A percentile compares a stretch with the other conserved stretches of the same genome.
Evolutionary conservation across 2,113 vertebrate species (phyloP).

Genomic region (Oncorhynchus mykiss): DNA sequence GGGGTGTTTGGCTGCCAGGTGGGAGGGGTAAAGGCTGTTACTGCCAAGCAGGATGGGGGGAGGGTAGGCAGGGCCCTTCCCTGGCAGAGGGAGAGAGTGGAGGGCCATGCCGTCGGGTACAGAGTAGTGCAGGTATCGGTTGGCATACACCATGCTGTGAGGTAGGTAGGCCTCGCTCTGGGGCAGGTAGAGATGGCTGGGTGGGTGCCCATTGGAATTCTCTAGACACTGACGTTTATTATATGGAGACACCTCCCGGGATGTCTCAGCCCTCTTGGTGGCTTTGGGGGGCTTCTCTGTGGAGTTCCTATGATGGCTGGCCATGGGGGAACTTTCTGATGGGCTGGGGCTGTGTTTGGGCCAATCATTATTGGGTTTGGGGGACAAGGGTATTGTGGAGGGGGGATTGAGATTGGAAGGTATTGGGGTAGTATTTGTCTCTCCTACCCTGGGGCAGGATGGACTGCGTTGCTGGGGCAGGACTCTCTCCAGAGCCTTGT

Average conservation of each 20-base stretch:
- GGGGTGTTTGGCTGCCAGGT: constrained; percentile 84
- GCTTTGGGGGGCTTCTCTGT: constrained; percentile 73
- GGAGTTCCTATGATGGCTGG: constrained; percentile 75
- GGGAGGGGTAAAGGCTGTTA: constrained; percentile 86
- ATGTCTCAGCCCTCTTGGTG: constrained; percentile 75
- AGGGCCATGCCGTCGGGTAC: constrained; percentile 86
- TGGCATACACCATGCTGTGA: constrained; percentile 85
- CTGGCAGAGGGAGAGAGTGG: constrained; percentile 83
- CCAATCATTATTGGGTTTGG: constrained; percentile 83
- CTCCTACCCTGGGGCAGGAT: constrained; percentile 88
- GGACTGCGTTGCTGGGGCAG: constrained; percentile 87
- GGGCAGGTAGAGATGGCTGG: constrained; percentile 85
- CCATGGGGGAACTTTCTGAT: constrained; percentile 68
- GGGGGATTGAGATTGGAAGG: constrained; percentile 66
- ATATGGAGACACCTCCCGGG: constrained; percentile 70
- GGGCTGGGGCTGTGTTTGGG: constrained; percentile 75
- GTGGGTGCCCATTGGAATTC: constrained; percentile 72
- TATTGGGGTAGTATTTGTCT: constrained; percentile 70
- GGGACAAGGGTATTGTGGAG: constrained; percentile 76
- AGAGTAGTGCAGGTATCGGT: constrained; percentile 84
- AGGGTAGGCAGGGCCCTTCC: constrained; percentile 88
- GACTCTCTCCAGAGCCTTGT: constrained; percentile 86
- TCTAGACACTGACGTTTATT: constrained; percentile 75
- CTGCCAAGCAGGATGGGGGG: constrained; percentile 86
- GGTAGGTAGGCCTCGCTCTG: constrained; percentile 88